Evolutionary conservation across 2,113 vertebrate genomes (phyloP), one percentile per base, ranked within the genome.

Genomic region (Spheniscus mendiculus): DNA sequence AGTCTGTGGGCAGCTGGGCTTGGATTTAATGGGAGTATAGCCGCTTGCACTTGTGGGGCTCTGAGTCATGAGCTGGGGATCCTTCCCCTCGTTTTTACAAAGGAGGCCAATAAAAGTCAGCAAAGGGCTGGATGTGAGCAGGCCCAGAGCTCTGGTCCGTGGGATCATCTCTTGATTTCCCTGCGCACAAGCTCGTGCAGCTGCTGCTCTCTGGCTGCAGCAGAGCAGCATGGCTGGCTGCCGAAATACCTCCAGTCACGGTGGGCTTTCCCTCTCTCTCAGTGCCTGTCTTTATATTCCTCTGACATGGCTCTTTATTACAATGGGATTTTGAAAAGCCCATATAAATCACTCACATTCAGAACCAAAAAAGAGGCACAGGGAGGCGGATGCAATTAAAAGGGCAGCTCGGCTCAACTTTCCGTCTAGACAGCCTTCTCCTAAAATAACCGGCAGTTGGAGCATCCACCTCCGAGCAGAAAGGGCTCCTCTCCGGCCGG

Each of bases 321-420:
- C 91, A 87, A 30, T 1, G 26, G 70, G 89, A 61, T 87, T 91
- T 70, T 76, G 83, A 53, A 82, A 67, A 95, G 62, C 78, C 40
- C 11, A 3, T 25, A 0, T 58, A 87, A 96, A 93, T 72, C 81
- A 15, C 72, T 72, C 23, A 10, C 70, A 53, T 87, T 92, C 93
- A 91, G 80, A 80, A 87, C 47, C 56, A 49, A 83, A 82, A 79
- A 49, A 25, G 65, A 44, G 90, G 61, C 96, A 38, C 0, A 3
- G 88, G 87, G 84, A 92, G 93, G 90, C 15, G 27, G 94, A 96
- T 96, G 89, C 83, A 85, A 67, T 93, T 83, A 87, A 83, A 92
- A 93, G 83, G 70, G 69, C 87, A 92, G 93, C 92, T 94, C 80
- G 16, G 91, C 91, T 95, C 83, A 27, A 77, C 78, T 96, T 97